phyloP scores from a whole-genome alignment of 2,797 vertebrate species.

The Heterohyrax brucei region DNA sequence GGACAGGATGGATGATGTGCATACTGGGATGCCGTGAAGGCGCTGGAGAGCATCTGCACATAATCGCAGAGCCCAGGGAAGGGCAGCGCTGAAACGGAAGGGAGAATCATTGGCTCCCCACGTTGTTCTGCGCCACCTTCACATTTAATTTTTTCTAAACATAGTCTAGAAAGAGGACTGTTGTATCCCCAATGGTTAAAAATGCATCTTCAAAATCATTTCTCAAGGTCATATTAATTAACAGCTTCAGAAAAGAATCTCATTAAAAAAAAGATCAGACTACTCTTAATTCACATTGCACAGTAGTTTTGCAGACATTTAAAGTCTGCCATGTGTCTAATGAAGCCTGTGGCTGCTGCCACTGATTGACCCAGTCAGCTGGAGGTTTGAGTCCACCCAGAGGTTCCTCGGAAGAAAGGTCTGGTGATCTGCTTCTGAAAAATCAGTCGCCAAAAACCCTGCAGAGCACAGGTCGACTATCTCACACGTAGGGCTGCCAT shows the following conservation, averaged over 20 bases:
- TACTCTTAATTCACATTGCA: background rate
- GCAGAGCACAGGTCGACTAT: background rate
- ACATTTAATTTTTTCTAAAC: constrained; percentile 58
- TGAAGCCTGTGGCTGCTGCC: background rate
- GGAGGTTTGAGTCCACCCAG: background rate
- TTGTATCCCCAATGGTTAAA: constrained; percentile 47
- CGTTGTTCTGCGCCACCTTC: background rate
- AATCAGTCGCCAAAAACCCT: background rate
- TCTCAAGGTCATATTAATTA: constrained; percentile 53
- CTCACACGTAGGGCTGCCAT: background rate
- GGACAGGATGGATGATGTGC: background rate
- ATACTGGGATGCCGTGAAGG: background rate
- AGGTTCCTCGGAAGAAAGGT: background rate
- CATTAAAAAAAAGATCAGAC: background rate
- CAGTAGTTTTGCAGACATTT: background rate
- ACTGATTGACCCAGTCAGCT: background rate
- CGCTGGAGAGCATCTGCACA: background rate
- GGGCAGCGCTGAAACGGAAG: background rate
- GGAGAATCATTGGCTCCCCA: background rate
- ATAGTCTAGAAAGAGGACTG: background rate
- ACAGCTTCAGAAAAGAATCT: constrained; percentile 41
- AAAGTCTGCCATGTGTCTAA: background rate
- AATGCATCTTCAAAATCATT: constrained; percentile 43
- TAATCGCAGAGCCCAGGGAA: background rate
- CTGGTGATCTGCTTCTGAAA: background rate